phyloP scores from a whole-genome alignment of 2,797 vertebrate genomes.

The Silurus aristotelis region DNA sequence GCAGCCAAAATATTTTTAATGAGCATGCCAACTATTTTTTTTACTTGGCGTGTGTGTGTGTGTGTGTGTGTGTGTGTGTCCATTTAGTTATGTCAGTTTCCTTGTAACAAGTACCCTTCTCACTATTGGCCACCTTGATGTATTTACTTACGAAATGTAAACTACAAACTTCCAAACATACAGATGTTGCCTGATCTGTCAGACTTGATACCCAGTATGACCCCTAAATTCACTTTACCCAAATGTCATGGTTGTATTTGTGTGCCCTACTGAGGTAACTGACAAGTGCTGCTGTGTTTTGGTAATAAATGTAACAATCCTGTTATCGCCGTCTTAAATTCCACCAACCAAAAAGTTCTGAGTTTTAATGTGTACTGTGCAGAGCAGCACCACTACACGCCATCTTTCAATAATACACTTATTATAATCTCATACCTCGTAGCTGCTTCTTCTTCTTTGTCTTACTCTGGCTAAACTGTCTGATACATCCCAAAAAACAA shows the following conservation, averaged over 20 bases:
- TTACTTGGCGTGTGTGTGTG: background rate
- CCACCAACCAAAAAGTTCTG: background rate
- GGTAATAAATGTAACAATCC: background rate
- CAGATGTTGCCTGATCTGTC: background rate
- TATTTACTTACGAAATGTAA: background rate
- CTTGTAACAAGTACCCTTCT: too few relatives aligned
- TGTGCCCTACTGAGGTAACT: background rate
- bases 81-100: constrained; percentile 2
- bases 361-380: background rate
- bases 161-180: background rate
- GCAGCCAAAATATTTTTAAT: constrained; percentile 16
- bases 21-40: background rate
- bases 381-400: background rate
- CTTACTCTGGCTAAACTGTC: too few relatives aligned
- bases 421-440: background rate
- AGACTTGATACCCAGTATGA: background rate
- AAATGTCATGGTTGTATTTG: background rate
- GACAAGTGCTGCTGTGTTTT: constrained; percentile 11
- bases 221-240: background rate
- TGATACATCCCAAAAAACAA: too few relatives aligned
- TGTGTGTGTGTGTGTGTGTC: background rate
- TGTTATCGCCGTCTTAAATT: background rate
- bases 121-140: background rate
- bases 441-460: too few relatives aligned
- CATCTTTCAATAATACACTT: background rate